A percentile compares a stretch with the other conserved stretches of the same genome.
These are phyloP conservation scores for Rana temporaria DNA, from an alignment of 2,113 vertebrate genomes.

Conservation along the genomic window DNA sequence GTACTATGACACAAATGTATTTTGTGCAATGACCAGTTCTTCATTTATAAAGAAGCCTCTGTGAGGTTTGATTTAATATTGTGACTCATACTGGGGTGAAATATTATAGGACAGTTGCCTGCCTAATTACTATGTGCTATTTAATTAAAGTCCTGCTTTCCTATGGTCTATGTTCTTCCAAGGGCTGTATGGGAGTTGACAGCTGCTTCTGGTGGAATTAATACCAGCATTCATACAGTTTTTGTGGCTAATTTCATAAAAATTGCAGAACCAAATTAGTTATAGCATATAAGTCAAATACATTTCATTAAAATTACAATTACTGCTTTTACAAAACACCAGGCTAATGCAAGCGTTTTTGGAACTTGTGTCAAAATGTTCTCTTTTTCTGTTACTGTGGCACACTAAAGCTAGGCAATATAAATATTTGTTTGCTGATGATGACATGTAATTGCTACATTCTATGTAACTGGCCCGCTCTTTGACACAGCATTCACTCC, in stretches of 20 bases:
- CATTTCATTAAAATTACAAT: not conserved
- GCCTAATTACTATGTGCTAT: slow-evolving; percentile 34
- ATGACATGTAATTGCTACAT: too few relatives aligned
- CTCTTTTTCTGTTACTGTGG: too few relatives aligned
- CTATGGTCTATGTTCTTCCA: not conserved
- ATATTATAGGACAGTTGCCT: slow-evolving; percentile 23
- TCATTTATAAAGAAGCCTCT: slow-evolving; percentile 1
- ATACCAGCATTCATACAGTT: slow-evolving; percentile 17
- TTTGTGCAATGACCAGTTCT: slow-evolving; percentile 15
- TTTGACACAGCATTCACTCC: too few relatives aligned
- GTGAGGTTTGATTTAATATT: slow-evolving; percentile 32
- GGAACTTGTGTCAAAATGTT: too few relatives aligned
- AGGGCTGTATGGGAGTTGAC: slow-evolving; percentile 1
- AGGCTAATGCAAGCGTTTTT: not conserved
- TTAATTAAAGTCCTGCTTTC: slow-evolving; percentile 32
- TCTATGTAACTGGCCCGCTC: too few relatives aligned
- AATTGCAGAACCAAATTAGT: not conserved
- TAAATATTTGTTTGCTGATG: too few relatives aligned
- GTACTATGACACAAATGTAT: slow-evolving; percentile 17
- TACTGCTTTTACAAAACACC: not conserved
- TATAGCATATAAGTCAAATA: not conserved
- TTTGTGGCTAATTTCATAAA: not conserved
- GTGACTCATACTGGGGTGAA: not conserved
- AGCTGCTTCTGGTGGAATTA: slow-evolving; percentile 18
- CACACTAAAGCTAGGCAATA: too few relatives aligned